Percentiles rank a stretch among this genome's conserved stretches.
These are phyloP conservation scores for Albula glossodonta DNA, from an alignment of 2,113 vertebrate species.

Conservation along the genomic window DNA sequence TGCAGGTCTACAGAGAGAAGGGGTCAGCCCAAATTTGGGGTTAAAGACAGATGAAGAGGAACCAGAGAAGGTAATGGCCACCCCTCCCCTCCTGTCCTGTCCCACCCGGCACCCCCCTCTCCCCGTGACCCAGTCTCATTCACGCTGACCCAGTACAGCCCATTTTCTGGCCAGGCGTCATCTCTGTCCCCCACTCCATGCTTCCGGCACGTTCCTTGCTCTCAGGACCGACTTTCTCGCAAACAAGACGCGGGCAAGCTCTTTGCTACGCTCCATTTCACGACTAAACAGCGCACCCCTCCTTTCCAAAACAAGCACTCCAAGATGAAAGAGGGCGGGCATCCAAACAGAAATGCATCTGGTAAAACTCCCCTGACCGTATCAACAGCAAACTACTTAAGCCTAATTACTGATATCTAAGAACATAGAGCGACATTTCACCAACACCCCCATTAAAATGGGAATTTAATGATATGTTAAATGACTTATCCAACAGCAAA, in stretches of 20 bases:
- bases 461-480: not conserved
- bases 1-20: not conserved
- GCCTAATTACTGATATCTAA: not conserved
- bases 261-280: not conserved
- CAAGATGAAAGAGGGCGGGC: not conserved
- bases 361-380: not conserved
- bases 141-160: not conserved
- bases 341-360: constrained; percentile 3
- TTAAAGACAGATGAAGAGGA: not conserved
- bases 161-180: not conserved
- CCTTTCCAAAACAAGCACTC: constrained; percentile 3
- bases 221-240: not conserved
- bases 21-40: not conserved
- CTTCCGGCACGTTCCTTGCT: not conserved
- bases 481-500: not conserved
- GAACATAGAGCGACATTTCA: too few species aligned
- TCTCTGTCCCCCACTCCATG: not conserved
- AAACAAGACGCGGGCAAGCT: not conserved
- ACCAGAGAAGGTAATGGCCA: not conserved
- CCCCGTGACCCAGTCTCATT: not conserved
- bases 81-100: not conserved
- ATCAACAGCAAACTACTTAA: constrained; percentile 12
- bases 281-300: not conserved
- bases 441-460: too few species aligned
- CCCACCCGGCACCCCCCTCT: not conserved